Conservation (phyloP, 2,888 invertebrate species). For the Limnephilus rhombicus region DNA sequence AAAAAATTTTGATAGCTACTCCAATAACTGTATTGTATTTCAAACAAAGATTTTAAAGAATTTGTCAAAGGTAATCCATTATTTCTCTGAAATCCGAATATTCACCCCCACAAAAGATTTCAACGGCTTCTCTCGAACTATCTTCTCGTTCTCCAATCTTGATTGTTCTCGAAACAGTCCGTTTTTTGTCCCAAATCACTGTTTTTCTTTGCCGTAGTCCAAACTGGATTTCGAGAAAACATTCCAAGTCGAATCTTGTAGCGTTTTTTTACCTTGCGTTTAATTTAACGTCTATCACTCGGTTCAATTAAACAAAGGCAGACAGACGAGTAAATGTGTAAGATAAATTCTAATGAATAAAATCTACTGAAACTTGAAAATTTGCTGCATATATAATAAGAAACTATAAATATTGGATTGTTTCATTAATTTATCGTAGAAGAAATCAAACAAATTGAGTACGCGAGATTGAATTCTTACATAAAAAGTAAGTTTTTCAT, state of each 20-base stretch:
- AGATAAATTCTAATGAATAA: neutral
- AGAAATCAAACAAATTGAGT: neutral
- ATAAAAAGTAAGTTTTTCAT: neutral
- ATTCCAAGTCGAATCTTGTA: neutral
- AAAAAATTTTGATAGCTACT: neutral
- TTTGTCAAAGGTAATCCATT: neutral
- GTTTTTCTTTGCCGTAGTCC: neutral
- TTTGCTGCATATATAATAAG: neutral
- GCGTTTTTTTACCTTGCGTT: neutral
- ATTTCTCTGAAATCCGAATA: neutral
- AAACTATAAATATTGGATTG: neutral
- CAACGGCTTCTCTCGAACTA: neutral
- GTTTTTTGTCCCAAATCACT: neutral
- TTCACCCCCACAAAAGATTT: neutral
- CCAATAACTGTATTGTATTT: neutral
- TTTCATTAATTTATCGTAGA: neutral
- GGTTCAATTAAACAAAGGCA: neutral
- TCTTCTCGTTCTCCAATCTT: neutral
- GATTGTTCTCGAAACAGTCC: neutral
- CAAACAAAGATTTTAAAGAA: neutral
- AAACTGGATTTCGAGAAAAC: neutral
- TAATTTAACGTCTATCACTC: neutral
- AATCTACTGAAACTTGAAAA: neutral
- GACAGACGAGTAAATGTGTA: neutral
- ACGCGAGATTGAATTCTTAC: neutral